A percentile compares a stretch with the other conserved stretches of the same genome.
Conservation (phyloP, 2,797 vertebrate genomes). For the Gorsachius magnificus region DNA sequence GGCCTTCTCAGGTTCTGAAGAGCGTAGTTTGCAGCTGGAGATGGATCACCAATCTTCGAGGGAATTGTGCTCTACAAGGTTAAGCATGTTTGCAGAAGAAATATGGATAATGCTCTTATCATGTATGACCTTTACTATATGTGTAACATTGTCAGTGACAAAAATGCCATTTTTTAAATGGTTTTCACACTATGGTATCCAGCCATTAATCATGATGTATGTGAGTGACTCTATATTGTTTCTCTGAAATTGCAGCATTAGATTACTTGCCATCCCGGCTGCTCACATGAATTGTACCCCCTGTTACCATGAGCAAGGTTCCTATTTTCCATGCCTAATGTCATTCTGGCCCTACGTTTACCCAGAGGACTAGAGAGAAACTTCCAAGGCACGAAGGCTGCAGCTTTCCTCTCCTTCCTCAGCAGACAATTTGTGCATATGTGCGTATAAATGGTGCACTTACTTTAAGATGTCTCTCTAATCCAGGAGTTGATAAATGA, state of each 20-base stretch:
- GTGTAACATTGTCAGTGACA: slow-evolving; percentile 68
- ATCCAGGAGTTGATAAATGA: slow-evolving; percentile 50
- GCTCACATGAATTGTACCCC: slow-evolving; percentile 28
- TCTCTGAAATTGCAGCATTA: slow-evolving; percentile 51
- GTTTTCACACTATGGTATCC: slow-evolving; percentile 70
- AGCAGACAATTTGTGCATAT: slow-evolving; percentile 45
- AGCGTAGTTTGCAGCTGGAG: slow-evolving; percentile 46
- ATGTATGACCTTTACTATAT: slow-evolving; percentile 64
- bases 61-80: slow-evolving; percentile 66
- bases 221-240: slow-evolving; percentile 52
- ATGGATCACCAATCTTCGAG: slow-evolving; percentile 49
- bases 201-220: slow-evolving; percentile 67
- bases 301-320: slow-evolving; percentile 37
- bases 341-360: slow-evolving; percentile 5
- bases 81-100: slow-evolving; percentile 73
- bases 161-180: slow-evolving; percentile 71
- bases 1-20: slow-evolving; percentile 32
- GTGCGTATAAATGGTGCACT: slow-evolving; percentile 11
- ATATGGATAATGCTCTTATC: slow-evolving; percentile 67
- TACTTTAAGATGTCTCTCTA: slow-evolving; percentile 51
- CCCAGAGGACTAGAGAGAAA: slow-evolving; percentile 8
- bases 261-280: background rate
- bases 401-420: background rate
- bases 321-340: slow-evolving; percentile 10
- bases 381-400: background rate